phyloP scores from a whole-genome alignment of 2,113 vertebrate genomes.

The Coturnix japonica region DNA sequence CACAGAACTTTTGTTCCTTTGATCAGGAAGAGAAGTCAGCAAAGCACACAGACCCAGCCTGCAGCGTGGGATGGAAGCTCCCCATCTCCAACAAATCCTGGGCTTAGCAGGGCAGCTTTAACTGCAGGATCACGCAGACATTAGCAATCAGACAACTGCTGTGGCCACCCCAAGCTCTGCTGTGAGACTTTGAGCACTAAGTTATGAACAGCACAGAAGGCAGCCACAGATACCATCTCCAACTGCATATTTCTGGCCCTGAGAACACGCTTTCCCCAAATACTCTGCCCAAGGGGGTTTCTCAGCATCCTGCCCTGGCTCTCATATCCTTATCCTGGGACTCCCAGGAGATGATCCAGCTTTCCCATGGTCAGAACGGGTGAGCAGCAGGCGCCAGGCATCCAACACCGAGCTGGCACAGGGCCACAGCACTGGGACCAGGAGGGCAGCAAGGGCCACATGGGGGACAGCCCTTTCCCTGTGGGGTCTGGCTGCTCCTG shows the following conservation, averaged over 20 bases:
- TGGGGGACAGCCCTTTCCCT: neutral
- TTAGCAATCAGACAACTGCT: neutral
- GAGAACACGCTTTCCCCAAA: neutral
- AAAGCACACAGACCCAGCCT: neutral
- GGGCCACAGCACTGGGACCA: too few species aligned
- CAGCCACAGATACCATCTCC: neutral
- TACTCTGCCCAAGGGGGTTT: neutral
- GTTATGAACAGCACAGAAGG: neutral
- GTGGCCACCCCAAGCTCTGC: neutral
- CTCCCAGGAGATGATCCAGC: rapidly evolving
- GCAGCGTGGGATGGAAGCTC: neutral
- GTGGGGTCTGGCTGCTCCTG: neutral
- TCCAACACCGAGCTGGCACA: neutral
- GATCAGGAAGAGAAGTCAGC: neutral
- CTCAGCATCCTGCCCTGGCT: rapidly evolving
- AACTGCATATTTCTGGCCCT: neutral
- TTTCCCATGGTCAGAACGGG: neutral
- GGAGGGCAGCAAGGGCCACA: neutral
- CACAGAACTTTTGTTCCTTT: neutral
- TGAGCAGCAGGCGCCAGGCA: neutral
- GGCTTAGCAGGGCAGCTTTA: neutral
- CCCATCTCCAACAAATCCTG: neutral
- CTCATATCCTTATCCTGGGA: neutral
- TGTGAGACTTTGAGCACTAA: neutral
- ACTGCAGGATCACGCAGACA: neutral